Conservation (phyloP, 2,888 invertebrate genomes). For the Sarcophaga variegata region DNA sequence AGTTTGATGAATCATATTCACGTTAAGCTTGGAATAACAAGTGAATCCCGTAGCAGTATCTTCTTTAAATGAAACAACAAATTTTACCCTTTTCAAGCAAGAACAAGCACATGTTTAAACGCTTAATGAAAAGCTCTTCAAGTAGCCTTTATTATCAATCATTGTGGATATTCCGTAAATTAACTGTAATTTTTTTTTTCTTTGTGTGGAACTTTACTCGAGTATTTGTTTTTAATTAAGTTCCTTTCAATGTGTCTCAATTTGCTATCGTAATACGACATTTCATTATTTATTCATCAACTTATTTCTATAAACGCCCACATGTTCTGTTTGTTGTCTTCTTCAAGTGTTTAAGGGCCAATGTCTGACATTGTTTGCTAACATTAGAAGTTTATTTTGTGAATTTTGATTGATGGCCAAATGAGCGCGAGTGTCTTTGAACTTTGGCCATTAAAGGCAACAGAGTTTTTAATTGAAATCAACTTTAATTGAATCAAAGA, state of each 20-base stretch:
- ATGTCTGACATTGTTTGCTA: slow-evolving; percentile 13
- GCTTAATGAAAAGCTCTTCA: no score
- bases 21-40: no score
- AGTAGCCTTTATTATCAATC: no score
- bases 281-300: background rate
- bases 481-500: background rate
- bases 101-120: no score
- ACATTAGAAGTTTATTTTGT: slow-evolving; percentile 10
- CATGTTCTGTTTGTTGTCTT: background rate
- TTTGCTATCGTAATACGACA: background rate
- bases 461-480: background rate
- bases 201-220: background rate
- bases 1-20: no score
- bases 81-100: no score
- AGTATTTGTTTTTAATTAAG: background rate
- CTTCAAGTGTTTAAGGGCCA: slow-evolving; percentile 1
- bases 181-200: background rate
- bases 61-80: no score
- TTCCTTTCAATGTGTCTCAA: background rate
- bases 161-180: no score
- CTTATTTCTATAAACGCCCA: background rate
- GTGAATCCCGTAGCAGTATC: no score
- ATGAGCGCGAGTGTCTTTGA: slow-evolving; percentile 1
- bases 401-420: slow-evolving; percentile 18
- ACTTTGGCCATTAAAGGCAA: background rate